A percentile compares a stretch with the other conserved stretches of the same genome.
Evolutionary conservation across 2,888 invertebrate species (phyloP).

Genomic region (Philonicus albiceps): DNA sequence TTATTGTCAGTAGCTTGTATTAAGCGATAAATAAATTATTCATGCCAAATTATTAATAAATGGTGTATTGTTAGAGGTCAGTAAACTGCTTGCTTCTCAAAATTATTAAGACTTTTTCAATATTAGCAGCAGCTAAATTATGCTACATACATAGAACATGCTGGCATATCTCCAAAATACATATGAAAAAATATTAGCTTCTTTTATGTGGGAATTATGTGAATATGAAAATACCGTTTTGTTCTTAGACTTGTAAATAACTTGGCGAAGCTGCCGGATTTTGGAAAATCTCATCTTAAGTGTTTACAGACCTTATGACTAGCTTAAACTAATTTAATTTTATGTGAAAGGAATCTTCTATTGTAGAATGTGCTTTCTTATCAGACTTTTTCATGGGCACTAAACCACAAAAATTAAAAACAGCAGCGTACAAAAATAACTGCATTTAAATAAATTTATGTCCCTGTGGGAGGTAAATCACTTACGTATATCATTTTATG

Average conservation of each 20-base stretch:
- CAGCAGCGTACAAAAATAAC: background rate
- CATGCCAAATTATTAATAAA: background rate
- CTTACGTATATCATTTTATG: background rate
- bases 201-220: background rate
- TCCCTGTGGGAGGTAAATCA: background rate
- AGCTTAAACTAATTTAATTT: background rate
- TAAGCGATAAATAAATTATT: no score
- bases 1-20: no score
- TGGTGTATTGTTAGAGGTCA: conserved; percentile 10
- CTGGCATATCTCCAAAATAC: background rate
- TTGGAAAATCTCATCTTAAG: background rate
- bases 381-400: background rate
- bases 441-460: background rate
- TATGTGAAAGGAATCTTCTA: background rate
- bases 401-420: background rate
- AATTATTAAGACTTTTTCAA: background rate
- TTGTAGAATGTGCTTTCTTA: background rate
- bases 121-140: background rate
- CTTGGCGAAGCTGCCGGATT: background rate
- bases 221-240: background rate
- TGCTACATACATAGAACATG: background rate
- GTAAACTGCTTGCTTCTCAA: background rate
- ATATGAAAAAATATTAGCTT: background rate
- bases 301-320: background rate
- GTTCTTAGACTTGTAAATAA: background rate